A percentile compares a stretch with the other conserved stretches of the same genome.
These are phyloP conservation scores for Apistogramma diplotaenia DNA, from an alignment of 2,113 vertebrate species.

Conservation along the genomic window DNA sequence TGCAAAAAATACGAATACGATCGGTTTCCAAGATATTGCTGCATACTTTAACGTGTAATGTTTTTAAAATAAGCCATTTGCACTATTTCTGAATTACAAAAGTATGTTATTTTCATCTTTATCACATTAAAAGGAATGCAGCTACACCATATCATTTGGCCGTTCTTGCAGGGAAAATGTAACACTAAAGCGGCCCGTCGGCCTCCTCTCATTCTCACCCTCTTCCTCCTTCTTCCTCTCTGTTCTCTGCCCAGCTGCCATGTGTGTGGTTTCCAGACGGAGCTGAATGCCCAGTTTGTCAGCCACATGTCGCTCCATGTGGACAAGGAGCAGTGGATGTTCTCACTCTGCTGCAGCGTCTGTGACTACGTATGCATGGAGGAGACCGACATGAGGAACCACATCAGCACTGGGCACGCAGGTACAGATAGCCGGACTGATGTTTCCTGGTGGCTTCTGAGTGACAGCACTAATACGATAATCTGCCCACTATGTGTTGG, in stretches of 20 bases:
- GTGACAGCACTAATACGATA: neutral
- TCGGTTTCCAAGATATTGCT: neutral
- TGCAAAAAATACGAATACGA: neutral
- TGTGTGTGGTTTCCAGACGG: conserved; percentile 97
- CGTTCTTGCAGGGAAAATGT: conserved; percentile 43
- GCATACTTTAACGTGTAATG: neutral
- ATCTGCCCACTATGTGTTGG: neutral
- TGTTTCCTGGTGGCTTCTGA: neutral
- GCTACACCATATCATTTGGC: conserved; percentile 11
- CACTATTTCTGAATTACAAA: neutral
- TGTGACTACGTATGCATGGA: conserved; percentile 97
- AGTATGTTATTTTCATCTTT: neutral
- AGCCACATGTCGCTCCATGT: conserved; percentile 99
- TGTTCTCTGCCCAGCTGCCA: conserved; percentile 85
- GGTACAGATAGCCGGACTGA: conserved; percentile 67
- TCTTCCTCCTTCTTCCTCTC: conserved; percentile 35
- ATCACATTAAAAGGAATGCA: neutral
- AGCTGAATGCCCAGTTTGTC: conserved; percentile 98
- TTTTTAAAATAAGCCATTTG: neutral
- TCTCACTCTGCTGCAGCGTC: conserved; percentile 93
- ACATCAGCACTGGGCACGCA: conserved; percentile 88
- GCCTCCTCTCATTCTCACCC: conserved; percentile 23
- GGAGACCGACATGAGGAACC: conserved; percentile 93
- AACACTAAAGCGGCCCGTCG: conserved; percentile 30
- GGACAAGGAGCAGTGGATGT: conserved; percentile 99